Evolutionary conservation across 2,797 vertebrate genomes (phyloP).

Genomic region (Etheostoma nigrum): DNA sequence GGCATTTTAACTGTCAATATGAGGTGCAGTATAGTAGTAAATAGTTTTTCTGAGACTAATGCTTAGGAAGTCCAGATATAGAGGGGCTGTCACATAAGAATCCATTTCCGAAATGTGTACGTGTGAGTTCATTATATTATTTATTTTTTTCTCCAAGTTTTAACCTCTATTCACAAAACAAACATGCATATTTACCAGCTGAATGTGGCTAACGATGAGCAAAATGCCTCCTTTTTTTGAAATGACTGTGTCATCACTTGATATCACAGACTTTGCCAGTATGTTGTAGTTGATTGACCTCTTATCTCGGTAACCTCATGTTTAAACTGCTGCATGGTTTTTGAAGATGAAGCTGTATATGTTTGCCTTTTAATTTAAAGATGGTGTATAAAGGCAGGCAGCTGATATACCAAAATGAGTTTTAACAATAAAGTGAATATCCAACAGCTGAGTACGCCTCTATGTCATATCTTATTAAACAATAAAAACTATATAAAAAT

Average conservation of each 20-base stretch:
- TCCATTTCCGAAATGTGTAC: constrained; percentile 67
- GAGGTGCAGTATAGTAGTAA: constrained; percentile 27
- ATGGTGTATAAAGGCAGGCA: constrained; percentile 65
- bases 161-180: constrained; percentile 49
- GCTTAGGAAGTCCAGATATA: constrained; percentile 20
- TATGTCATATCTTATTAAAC: background rate
- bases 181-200: constrained; percentile 43
- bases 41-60: constrained; percentile 11
- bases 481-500: no score
- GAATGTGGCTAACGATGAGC: constrained; percentile 25
- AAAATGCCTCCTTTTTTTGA: constrained; percentile 15
- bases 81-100: constrained; percentile 23
- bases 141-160: constrained; percentile 72
- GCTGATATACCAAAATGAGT: constrained; percentile 83
- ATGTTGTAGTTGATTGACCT: constrained; percentile 63
- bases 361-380: constrained; percentile 76
- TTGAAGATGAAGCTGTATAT: constrained; percentile 77
- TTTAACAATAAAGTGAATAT: constrained; percentile 86
- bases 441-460: constrained; percentile 48
- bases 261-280: constrained; percentile 57
- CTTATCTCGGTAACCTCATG: constrained; percentile 69
- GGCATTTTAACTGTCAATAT: constrained; percentile 32
- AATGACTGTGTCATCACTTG: constrained; percentile 29
- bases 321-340: constrained; percentile 81
- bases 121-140: constrained; percentile 66